A percentile compares a stretch with the other conserved stretches of the same genome.
Conservation (phyloP, 2,113 vertebrate genomes). For the Antidorcas marsupialis region DNA sequence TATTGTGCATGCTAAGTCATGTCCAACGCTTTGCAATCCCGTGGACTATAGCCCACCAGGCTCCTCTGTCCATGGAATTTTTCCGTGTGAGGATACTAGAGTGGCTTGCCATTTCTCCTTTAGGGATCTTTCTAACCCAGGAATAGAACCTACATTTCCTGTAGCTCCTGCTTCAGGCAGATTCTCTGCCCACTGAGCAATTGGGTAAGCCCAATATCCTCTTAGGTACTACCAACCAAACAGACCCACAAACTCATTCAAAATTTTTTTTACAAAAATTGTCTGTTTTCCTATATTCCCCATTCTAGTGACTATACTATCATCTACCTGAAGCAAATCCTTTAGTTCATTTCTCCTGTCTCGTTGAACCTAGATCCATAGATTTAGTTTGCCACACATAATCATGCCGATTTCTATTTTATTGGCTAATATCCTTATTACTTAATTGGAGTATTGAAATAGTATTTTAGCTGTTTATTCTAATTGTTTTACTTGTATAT, state of each 20-base stretch:
- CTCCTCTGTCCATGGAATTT: neutral
- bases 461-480: neutral
- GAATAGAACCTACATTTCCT: fast-evolving
- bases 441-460: neutral
- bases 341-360: neutral
- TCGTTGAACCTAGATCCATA: neutral
- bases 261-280: neutral
- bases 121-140: neutral
- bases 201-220: neutral
- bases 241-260: neutral
- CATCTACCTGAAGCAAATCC: neutral
- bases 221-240: neutral
- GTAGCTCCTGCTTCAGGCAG: neutral
- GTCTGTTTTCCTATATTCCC: neutral
- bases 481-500: neutral
- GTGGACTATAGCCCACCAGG: neutral
- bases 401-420: neutral
- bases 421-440: neutral
- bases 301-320: neutral
- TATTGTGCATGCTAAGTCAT: neutral
- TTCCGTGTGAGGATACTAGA: neutral
- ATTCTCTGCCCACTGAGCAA: neutral
- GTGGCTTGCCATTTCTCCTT: neutral
- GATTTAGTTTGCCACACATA: neutral
- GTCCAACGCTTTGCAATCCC: fast-evolving